Percentiles rank a stretch among this genome's conserved stretches.
These are phyloP conservation scores for Lanius ludovicianus DNA, from an alignment of 2,113 vertebrate species.

Conservation along the genomic window DNA sequence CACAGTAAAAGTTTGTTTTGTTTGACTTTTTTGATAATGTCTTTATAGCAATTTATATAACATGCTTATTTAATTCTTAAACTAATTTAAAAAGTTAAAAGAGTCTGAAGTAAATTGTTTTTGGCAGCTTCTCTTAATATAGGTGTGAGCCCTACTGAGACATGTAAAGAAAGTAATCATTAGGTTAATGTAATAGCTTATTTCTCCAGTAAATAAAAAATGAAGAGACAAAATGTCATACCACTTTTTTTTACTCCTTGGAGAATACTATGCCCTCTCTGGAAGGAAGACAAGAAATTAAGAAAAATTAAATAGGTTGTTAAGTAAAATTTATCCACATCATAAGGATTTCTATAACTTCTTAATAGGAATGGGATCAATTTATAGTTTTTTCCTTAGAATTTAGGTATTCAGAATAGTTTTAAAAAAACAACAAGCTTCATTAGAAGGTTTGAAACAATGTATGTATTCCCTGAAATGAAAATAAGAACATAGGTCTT, in stretches of 20 bases:
- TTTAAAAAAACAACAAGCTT: not conserved
- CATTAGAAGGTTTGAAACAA: not conserved
- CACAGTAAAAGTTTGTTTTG: not conserved
- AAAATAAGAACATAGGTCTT: not conserved
- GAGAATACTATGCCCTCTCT: not conserved
- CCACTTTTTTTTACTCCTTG: not conserved
- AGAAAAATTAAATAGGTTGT: not conserved
- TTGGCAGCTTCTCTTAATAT: not conserved
- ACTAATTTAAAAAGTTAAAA: not conserved
- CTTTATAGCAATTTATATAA: not conserved
- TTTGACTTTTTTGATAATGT: not conserved
- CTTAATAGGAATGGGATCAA: not conserved
- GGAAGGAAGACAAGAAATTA: not conserved
- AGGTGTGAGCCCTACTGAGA: not conserved
- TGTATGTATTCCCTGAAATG: not conserved
- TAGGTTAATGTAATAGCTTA: not conserved
- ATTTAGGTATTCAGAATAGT: not conserved
- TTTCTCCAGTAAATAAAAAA: not conserved
- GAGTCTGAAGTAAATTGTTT: not conserved
- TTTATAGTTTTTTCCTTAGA: not conserved
- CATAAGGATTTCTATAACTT: not conserved
- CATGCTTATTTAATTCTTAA: not conserved
- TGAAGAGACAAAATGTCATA: not conserved
- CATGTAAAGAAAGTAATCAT: not conserved
- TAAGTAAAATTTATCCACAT: not conserved